Conservation (phyloP, 2,113 vertebrate species). For the Plectropomus leopardus region DNA sequence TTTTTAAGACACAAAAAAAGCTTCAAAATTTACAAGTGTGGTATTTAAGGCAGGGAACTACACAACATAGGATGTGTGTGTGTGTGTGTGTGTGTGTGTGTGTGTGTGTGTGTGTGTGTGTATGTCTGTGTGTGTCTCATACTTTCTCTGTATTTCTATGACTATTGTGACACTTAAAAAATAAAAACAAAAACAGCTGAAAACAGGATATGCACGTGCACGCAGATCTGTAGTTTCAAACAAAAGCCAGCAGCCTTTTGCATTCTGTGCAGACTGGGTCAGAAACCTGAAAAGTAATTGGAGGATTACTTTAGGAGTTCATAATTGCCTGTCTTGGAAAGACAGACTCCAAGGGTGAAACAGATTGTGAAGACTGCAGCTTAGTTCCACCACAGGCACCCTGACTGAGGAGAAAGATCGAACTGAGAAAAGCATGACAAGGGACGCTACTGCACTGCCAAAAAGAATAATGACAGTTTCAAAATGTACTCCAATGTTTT, state of each 20-base stretch:
- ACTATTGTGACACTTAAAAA: too few species aligned
- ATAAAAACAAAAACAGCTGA: too few species aligned
- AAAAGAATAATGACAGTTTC: not conserved
- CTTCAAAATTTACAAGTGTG: too few species aligned
- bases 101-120: too few species aligned
- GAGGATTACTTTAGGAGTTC: slow-evolving; percentile 18
- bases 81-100: too few species aligned
- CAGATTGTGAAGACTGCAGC: slow-evolving; percentile 35
- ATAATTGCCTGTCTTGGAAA: slow-evolving; percentile 30
- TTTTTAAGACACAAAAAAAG: too few species aligned
- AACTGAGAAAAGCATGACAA: slow-evolving; percentile 19
- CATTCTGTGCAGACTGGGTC: not conserved
- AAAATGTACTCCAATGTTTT: not conserved
- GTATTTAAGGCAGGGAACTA: too few species aligned
- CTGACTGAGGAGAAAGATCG: slow-evolving; percentile 25
- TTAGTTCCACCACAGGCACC: slow-evolving; percentile 32
- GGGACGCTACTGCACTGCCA: not conserved
- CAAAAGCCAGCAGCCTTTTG: not conserved
- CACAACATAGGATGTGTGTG: too few species aligned
- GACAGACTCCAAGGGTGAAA: slow-evolving; percentile 29
- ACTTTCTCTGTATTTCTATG: too few species aligned
- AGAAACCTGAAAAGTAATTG: slow-evolving; percentile 16
- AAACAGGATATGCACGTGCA: not conserved
- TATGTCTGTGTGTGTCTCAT: too few species aligned
- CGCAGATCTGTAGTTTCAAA: slow-evolving; percentile 6